Base-by-base conservation (phyloP, 1,140 invertebrate genomes). In the Neotoxoptera formosana region DNA sequence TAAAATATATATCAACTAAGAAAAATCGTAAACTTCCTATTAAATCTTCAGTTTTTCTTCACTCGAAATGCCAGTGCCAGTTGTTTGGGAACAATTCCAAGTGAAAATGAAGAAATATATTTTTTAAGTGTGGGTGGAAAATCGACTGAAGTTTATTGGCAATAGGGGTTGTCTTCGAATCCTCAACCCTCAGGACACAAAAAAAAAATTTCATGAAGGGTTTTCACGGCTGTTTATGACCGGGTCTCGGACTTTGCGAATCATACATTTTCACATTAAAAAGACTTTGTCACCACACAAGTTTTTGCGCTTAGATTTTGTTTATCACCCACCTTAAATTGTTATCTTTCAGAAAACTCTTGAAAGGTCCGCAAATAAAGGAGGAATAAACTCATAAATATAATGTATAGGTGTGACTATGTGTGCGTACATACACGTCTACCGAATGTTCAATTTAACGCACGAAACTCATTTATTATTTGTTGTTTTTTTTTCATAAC, bases 21-120 rank as follows among this genome's bases (percentile, higher is more conserved):
- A 45, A 47, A 11, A 47, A n/a, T n/a, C n/a, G 3, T 21, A 23
- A 48, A 88, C 45, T 48, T 53, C 9, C 9, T 25, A 25, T 36
- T 89, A n/a, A 17, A 23, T 41, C 9, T 3, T 53, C 20, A 4
- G 30, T 11, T 41, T 56, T 56, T 56, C 23, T 17, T 7, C 21
- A 11, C 51, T 41, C 56, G 2, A 60, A 23, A 25, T 67, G 89
- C 53, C 89, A 90, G 14, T 21, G 25, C 36, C 89, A 67, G 89
- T 67, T 67, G n/a, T 90, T 67, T 45, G 89, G 89, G 89, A 90
- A 90, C 89, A 23, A 60, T 90, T 90, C 89, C 89, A 90, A 90
- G 25, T 45, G 56, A 67, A 90, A 67, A 67, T 90, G 53, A 90
- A 90, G 89, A 90, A 45, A 90, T 67, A 47, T 90, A 67, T 90